A percentile compares a stretch with the other conserved stretches of the same genome.
phyloP scores from a whole-genome alignment of 1,140 invertebrate species.

The Lethocerus indicus region DNA sequence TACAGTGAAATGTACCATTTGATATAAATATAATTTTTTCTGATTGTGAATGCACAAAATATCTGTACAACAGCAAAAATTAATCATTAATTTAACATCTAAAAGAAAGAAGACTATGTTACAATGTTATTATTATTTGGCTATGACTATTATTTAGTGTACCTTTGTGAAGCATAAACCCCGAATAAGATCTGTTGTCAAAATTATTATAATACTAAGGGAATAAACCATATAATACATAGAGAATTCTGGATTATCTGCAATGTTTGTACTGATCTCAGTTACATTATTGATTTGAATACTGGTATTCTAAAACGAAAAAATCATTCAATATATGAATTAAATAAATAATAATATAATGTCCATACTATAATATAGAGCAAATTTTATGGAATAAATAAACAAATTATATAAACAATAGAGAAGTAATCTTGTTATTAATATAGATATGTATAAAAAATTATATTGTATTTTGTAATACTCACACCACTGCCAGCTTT shows the following conservation, averaged over 20 bases:
- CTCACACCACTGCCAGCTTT: slow-evolving; percentile 27
- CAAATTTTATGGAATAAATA: too few species aligned
- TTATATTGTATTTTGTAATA: slow-evolving; percentile 8
- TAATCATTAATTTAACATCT: too few species aligned
- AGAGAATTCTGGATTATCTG: slow-evolving; percentile 30
- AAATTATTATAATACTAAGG: slow-evolving; percentile 28
- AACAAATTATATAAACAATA: too few species aligned
- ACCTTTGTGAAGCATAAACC: slow-evolving; percentile 37
- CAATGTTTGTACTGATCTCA: slow-evolving; percentile 22
- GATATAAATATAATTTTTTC: too few species aligned
- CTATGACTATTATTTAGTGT: too few species aligned
- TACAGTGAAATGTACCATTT: too few species aligned
- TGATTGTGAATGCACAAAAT: too few species aligned
- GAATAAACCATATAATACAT: slow-evolving; percentile 35
- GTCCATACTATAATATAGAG: too few species aligned
- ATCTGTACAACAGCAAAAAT: too few species aligned
- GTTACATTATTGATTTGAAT: slow-evolving; percentile 23
- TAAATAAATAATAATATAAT: too few species aligned
- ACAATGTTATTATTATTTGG: too few species aligned
- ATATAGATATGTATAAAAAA: background rate
- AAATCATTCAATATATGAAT: background rate
- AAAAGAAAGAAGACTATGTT: too few species aligned
- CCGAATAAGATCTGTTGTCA: slow-evolving; percentile 34
- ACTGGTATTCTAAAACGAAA: background rate
- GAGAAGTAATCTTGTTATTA: background rate